Base-by-base conservation (phyloP, 2,888 invertebrate genomes). In the Drosophila atripex region DNA sequence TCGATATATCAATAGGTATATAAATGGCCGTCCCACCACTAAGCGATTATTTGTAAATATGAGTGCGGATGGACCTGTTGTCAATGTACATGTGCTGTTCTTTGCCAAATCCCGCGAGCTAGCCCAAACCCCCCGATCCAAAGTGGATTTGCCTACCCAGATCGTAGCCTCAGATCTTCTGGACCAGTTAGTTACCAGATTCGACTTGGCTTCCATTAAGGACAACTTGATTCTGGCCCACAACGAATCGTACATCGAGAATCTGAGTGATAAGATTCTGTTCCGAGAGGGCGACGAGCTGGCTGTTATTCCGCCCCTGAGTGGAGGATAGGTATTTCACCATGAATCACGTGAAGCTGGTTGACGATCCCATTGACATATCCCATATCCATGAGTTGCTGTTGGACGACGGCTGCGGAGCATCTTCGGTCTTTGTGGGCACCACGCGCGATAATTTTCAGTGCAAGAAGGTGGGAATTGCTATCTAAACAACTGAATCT, bases 271-370 rank as follows among this genome's bases (percentile, higher is more conserved):
- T 38, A 90, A 92, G 41, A 90, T 96, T 39, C 89, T 92, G 21
- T 91, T 97, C 6, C 93, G 93, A 39, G 92, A 94, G 25, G 94
- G 94, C 71, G 98, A 98, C 93, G 96, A 95, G 91, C 93, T 98
- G 71, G 98, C 98, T 71, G 93, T 98, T 12, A 98, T 99, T 88
- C 98, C 98, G 55, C 98, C 98, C 0, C 93, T 99, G 53, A 98
- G 98, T 92, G 98, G 98, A 84, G 98, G 98, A 84, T 96, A 94
- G 92, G 1, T 0, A n/a, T 6, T 76, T 11, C 59, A 43, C 77
- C 3, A 96, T 95, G 94, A 94, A 97, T 92, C 93, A 94, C 76
- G 86, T 97, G 16, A 93, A 95, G 88, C 90, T 98, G 49, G 94
- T 94, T 0, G 88, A 93, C 0, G 94, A 95, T 39, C 93, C 94